Percentiles rank a stretch among this genome's conserved stretches.
These are phyloP conservation scores for Neogobius melanostomus DNA, from an alignment of 2,113 vertebrate genomes.

Conservation along the genomic window DNA sequence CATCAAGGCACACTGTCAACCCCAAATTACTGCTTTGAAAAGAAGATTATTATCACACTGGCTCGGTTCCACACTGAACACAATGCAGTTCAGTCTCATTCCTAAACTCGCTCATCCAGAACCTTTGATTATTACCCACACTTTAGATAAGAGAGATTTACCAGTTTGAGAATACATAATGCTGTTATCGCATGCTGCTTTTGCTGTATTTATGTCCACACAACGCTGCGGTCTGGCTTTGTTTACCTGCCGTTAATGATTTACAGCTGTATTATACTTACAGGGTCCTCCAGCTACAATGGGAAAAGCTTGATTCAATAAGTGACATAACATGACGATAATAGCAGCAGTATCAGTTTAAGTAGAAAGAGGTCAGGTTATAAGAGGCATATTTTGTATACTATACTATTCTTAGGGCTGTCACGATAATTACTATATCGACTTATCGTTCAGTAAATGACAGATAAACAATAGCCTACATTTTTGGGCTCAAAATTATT, in stretches of 20 bases:
- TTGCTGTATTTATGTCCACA: slow-evolving; percentile 22
- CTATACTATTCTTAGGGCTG: too few relatives aligned
- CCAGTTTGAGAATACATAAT: neutral
- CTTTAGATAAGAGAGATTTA: slow-evolving; percentile 31
- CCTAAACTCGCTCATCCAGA: neutral
- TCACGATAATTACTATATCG: too few relatives aligned
- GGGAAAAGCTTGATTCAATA: slow-evolving; percentile 41
- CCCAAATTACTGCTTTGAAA: neutral
- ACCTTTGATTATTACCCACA: slow-evolving; percentile 10
- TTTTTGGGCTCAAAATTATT: too few relatives aligned
- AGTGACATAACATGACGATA: neutral
- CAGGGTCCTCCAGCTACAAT: slow-evolving; percentile 66
- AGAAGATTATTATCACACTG: slow-evolving; percentile 24
- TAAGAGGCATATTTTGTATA: too few relatives aligned
- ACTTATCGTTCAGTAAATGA: too few relatives aligned
- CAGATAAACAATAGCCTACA: too few relatives aligned
- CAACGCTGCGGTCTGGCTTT: neutral
- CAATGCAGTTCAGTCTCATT: slow-evolving; percentile 44
- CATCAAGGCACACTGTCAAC: neutral
- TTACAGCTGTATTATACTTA: slow-evolving; percentile 62
- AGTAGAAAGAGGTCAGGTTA: neutral
- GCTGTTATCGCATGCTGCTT: slow-evolving; percentile 44
- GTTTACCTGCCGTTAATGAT: slow-evolving; percentile 52
- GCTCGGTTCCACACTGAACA: slow-evolving; percentile 29
- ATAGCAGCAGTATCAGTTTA: neutral